A percentile compares a stretch with the other conserved stretches of the same genome.
phyloP scores from a whole-genome alignment of 2,888 invertebrate genomes.

The Nomada fabriciana region DNA sequence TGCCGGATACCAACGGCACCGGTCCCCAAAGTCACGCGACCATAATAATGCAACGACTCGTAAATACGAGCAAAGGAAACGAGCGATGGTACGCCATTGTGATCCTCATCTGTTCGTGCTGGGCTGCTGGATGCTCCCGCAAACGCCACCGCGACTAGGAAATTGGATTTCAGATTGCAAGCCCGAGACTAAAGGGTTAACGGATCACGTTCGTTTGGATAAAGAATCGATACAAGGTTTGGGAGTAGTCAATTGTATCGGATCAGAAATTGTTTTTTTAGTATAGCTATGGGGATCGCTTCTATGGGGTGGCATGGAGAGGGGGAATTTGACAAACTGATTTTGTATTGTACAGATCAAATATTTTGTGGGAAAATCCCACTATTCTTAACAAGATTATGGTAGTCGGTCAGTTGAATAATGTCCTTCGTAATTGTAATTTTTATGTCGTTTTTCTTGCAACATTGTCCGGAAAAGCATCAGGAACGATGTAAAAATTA shows the following conservation, averaged over 20 bases:
- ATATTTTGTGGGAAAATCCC: too few species aligned
- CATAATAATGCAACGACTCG: constrained; percentile 67
- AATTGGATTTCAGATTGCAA: constrained; percentile 65
- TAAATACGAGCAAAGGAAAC: constrained; percentile 64
- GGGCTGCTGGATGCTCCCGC: background rate
- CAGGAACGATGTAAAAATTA: too few species aligned
- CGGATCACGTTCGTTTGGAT: too few species aligned
- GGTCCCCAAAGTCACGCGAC: constrained; percentile 77
- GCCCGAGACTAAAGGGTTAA: background rate
- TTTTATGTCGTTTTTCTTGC: too few species aligned
- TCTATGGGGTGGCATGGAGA: too few species aligned
- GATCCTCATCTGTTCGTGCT: constrained; percentile 3
- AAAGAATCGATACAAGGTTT: constrained; percentile 7
- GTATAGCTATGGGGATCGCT: background rate
- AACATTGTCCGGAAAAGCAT: too few species aligned
- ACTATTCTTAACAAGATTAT: too few species aligned
- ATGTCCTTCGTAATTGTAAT: too few species aligned
- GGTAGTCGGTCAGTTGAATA: too few species aligned
- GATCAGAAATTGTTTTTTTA: too few species aligned
- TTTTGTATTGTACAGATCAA: too few species aligned
- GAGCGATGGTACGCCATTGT: constrained; percentile 51
- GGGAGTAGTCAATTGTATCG: constrained; percentile 11
- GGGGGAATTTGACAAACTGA: too few species aligned
- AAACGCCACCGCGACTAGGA: constrained; percentile 42
- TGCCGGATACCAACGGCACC: constrained; percentile 71